A percentile compares a stretch with the other conserved stretches of the same genome.
Evolutionary conservation across 2,888 invertebrate genomes (phyloP).

Genomic region (Chesias legatella): DNA sequence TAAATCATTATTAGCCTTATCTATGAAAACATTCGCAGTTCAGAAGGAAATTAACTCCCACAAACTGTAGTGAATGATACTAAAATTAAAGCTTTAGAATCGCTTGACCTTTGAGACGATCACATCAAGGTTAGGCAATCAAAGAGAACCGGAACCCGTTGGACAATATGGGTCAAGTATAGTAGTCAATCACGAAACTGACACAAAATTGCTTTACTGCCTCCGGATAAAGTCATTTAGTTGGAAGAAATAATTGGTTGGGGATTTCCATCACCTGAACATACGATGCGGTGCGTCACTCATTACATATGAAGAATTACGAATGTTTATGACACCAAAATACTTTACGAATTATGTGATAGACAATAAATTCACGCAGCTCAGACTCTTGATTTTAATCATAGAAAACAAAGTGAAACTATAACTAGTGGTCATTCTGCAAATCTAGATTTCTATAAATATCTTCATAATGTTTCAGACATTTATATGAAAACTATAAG

Average conservation of each 20-base stretch:
- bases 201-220: conserved; percentile 11
- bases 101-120: conserved; percentile 41
- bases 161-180: conserved; percentile 48
- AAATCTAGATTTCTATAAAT: too few relatives aligned
- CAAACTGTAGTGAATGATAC: conserved; percentile 36
- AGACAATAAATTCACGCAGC: too few relatives aligned
- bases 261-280: conserved; percentile 28
- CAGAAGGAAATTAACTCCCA: conserved; percentile 25
- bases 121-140: conserved; percentile 40
- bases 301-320: conserved; percentile 7
- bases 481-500: too few relatives aligned
- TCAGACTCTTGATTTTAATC: too few relatives aligned
- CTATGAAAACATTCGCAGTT: conserved; percentile 12
- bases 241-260: conserved; percentile 14
- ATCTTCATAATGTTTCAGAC: too few relatives aligned
- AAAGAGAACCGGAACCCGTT: conserved; percentile 46
- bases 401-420: too few relatives aligned
- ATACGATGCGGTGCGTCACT: conserved; percentile 8
- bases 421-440: too few relatives aligned
- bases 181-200: conserved; percentile 17
- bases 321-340: too few relatives aligned
- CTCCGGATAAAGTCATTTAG: conserved; percentile 13
- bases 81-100: conserved; percentile 36
- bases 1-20: background rate
- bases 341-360: too few relatives aligned